Evolutionary conservation across 92 coral and sea anemone species (phyloP).

Genomic region (Pocillopora meandrina): DNA sequence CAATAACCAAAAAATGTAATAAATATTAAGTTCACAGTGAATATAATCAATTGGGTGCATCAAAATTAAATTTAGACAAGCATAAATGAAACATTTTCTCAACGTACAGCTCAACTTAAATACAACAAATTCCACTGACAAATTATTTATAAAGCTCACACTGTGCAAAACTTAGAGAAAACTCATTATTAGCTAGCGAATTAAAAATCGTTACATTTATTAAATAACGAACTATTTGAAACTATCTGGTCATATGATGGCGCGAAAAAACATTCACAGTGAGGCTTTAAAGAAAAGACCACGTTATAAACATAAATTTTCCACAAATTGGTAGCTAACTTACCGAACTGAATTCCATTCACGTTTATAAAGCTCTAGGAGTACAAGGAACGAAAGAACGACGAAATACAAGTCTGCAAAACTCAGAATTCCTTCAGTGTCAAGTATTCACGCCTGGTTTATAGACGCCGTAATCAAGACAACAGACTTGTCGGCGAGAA

Average conservation of each 20-base stretch:
- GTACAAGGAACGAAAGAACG: neutral
- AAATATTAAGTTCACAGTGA: no score
- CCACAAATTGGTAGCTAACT: neutral
- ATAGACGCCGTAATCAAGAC: conserved; percentile 41
- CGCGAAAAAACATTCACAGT: neutral
- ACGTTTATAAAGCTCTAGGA: neutral
- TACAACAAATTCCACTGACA: no score
- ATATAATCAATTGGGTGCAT: no score
- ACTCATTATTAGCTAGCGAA: neutral
- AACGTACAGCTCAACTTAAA: neutral
- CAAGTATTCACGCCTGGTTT: neutral
- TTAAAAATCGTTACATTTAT: neutral
- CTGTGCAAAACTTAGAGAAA: neutral
- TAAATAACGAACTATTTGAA: neutral
- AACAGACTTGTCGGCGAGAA: conserved; percentile 4
- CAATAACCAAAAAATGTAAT: no score
- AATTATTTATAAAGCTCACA: neutral
- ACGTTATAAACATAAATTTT: neutral
- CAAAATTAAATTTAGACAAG: no score
- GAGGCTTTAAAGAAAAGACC: neutral
- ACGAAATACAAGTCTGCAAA: neutral
- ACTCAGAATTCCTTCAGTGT: conserved; percentile 7
- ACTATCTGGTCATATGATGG: neutral
- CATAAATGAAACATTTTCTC: neutral
- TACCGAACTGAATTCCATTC: conserved; percentile 3